Evolutionary conservation across 2,888 invertebrate species (phyloP).

Genomic region (Macrosoma leucophasiata): DNA sequence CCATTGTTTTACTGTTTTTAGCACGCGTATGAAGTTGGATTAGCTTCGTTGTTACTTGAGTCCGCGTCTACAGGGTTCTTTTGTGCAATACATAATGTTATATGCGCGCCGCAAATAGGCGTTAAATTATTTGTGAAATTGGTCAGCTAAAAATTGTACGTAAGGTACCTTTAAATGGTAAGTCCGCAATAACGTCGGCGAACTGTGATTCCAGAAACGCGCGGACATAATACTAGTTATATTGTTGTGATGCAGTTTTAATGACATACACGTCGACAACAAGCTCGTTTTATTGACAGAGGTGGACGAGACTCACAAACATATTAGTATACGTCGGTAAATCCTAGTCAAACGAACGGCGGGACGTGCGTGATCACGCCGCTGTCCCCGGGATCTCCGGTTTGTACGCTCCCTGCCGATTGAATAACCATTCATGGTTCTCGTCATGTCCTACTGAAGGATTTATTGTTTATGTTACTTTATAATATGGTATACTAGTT

Average conservation of each 20-base stretch:
- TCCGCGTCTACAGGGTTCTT: too few relatives aligned
- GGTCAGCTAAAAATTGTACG: too few relatives aligned
- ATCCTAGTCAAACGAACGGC: conserved; percentile 55
- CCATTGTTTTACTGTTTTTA: conserved; percentile 67
- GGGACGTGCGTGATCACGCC: conserved; percentile 56
- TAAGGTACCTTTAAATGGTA: too few relatives aligned
- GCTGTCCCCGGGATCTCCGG: conserved; percentile 49
- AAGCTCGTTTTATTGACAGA: conserved; percentile 36
- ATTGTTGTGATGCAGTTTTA: conserved; percentile 1
- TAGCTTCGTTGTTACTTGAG: conserved; percentile 33
- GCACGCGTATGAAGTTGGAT: conserved; percentile 50
- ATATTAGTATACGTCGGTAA: conserved; percentile 66
- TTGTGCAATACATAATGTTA: too few relatives aligned
- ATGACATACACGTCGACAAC: not conserved
- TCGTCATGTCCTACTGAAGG: too few relatives aligned
- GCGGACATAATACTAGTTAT: conserved; percentile 8
- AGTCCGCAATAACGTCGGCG: too few relatives aligned
- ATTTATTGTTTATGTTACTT: too few relatives aligned
- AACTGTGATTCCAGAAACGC: conserved; percentile 9
- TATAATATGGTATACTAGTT: too few relatives aligned
- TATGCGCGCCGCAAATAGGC: too few relatives aligned
- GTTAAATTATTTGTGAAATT: too few relatives aligned
- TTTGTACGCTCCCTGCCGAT: conserved; percentile 30
- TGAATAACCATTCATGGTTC: conserved; percentile 34
- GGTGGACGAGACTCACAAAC: conserved; percentile 43